Conservation (phyloP, 2,888 invertebrate genomes). For the Pollenia amentaria region DNA sequence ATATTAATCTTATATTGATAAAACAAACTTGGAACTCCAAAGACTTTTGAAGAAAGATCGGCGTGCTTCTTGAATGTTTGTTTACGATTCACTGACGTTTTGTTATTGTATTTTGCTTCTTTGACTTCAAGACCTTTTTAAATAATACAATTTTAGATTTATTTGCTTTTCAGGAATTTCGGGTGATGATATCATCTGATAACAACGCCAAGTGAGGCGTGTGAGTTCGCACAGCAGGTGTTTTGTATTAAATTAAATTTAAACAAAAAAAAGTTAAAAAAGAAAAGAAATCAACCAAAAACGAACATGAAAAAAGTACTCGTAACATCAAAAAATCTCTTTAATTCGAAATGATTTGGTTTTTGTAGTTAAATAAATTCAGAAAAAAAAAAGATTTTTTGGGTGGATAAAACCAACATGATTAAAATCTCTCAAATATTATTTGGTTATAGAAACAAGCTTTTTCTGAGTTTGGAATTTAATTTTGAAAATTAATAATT, state of each 20-base stretch:
- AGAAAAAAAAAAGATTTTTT: constrained; percentile 28
- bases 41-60: constrained; percentile 8
- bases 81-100: neutral
- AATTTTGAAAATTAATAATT: constrained; percentile 8
- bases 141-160: constrained; percentile 79
- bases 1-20: constrained; percentile 3
- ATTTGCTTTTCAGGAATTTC: constrained; percentile 82
- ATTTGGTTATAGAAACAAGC: constrained; percentile 51
- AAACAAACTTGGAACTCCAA: neutral
- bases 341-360: constrained; percentile 46
- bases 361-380: constrained; percentile 43
- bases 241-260: constrained; percentile 68
- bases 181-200: constrained; percentile 83
- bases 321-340: constrained; percentile 36
- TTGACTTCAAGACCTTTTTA: constrained; percentile 77
- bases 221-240: constrained; percentile 81
- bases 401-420: constrained; percentile 40
- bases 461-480: neutral
- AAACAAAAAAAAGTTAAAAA: constrained; percentile 30
- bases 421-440: constrained; percentile 50
- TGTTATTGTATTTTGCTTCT: constrained; percentile 18
- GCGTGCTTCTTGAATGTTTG: neutral
- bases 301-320: constrained; percentile 14
- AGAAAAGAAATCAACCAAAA: constrained; percentile 43
- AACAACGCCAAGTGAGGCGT: constrained; percentile 77